A percentile compares a stretch with the other conserved stretches of the same genome.
Evolutionary conservation across 2,888 invertebrate species (phyloP).

Genomic region (Hemistola chrysoprasaria): DNA sequence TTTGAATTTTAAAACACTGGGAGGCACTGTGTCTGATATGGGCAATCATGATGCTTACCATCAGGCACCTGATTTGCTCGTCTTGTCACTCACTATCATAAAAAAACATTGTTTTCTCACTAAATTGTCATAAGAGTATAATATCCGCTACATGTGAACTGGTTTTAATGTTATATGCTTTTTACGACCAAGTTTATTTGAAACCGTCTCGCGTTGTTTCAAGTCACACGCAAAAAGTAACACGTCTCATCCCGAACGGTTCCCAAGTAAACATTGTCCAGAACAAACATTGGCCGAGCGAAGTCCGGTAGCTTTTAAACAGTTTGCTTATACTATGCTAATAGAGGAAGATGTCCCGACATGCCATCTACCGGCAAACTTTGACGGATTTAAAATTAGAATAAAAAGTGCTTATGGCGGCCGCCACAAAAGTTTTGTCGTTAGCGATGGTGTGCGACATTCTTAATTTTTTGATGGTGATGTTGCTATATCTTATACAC

Average conservation of each 20-base stretch:
- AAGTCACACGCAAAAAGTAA: slow-evolving; percentile 23
- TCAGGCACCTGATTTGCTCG: no score
- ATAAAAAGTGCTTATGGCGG: slow-evolving; percentile 30
- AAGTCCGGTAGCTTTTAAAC: slow-evolving; percentile 77
- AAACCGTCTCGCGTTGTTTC: slow-evolving; percentile 11
- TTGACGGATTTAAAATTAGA: slow-evolving; percentile 39
- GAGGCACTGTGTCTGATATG: no score
- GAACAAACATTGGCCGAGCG: slow-evolving; percentile 67
- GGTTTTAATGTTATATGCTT: background rate
- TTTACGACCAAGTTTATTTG: slow-evolving; percentile 2
- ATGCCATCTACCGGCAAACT: slow-evolving; percentile 17
- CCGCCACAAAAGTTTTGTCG: slow-evolving; percentile 26
- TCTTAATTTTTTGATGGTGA: slow-evolving; percentile 28
- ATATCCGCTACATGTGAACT: background rate
- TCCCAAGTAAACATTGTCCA: slow-evolving; percentile 44
- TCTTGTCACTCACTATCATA: no score
- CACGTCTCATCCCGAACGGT: slow-evolving; percentile 39
- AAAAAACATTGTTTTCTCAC: no score
- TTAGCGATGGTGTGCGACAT: slow-evolving; percentile 37
- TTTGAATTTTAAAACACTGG: no score
- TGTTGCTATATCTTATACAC: no score
- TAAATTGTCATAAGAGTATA: no score
- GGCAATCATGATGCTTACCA: no score
- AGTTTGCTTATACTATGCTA: slow-evolving; percentile 67
- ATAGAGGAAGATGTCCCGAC: slow-evolving; percentile 74